Base-by-base conservation (phyloP, 1,140 invertebrate species). In the Acromyrmex heyeri region DNA sequence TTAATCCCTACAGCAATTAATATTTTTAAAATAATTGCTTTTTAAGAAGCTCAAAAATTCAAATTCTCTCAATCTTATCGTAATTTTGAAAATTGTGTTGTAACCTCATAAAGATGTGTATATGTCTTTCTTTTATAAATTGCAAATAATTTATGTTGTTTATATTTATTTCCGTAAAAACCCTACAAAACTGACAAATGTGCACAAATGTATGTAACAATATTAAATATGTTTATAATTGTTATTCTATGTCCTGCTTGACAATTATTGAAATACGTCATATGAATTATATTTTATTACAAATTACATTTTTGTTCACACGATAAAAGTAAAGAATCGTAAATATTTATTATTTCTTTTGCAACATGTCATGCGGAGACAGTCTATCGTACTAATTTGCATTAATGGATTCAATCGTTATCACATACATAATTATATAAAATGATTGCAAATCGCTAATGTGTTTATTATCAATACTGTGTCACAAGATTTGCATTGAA, bases 361-460 rank as follows among this genome's bases (percentile, higher is more conserved):
- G 18, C 50, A 61, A 73, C 44, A 44, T 44, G 8, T 57, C 38
- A 18, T 44, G 38, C 38, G 57, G 12, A 64, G 24, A 8, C 2
- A 73, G 34, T 83, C 21, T 73, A 34, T 82, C 18, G 21, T 16
- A 34, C 16, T 34, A 61, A 83, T 83, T 83, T 61, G 38, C 69
- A 70, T 69, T n/a, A 24, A 57, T 14, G 4, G 10, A 12, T 81
- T 81, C 18, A 12, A 30, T 70, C 10, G 24, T 48, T 48, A 73
- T 61, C 24, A 73, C 18, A 21, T 34, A 30, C 18, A 48, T 44
- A 64, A n/a, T 34, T 24, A 44, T 69, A 24, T 48, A 48, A 21
- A n/a, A 55, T 6, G 3, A 82, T 70, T 73, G n/a, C 24, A 24
- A 14, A 30, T 73, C 30, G 18, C 2, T 61, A 73, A 61, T 57